These are phyloP conservation scores for Drosophila malerkotliana DNA, from an alignment of 1,140 invertebrate genomes.

Conservation along the genomic window DNA sequence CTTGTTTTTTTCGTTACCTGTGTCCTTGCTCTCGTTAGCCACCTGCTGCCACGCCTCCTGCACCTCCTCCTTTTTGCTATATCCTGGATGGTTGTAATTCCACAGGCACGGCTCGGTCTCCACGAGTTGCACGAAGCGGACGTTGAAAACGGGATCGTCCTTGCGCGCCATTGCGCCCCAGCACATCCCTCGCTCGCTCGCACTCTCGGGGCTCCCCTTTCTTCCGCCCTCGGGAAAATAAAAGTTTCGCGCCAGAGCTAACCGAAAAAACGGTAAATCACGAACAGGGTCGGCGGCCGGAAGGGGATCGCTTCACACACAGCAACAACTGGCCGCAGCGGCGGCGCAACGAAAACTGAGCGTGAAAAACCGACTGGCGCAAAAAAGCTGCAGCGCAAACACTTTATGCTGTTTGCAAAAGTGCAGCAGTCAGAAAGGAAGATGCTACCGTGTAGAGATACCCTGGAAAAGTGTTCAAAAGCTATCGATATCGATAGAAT, in stretches of 20 bases:
- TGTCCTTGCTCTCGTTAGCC: slow-evolving; percentile 80
- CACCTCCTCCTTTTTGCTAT: slow-evolving; percentile 81
- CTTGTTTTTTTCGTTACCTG: slow-evolving; percentile 43
- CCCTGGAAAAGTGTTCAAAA: background rate
- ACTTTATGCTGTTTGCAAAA: slow-evolving; percentile 62
- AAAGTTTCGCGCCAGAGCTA: background rate
- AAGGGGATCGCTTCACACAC: slow-evolving; percentile 9
- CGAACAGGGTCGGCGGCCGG: slow-evolving; percentile 2
- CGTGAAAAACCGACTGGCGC: slow-evolving; percentile 63
- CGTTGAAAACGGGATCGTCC: slow-evolving; percentile 83
- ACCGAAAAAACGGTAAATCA: background rate
- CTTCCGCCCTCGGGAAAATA: background rate
- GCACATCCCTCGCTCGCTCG: slow-evolving; percentile 44
- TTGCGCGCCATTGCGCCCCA: slow-evolving; percentile 72
- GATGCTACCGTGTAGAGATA: background rate
- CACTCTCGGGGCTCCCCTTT: slow-evolving; percentile 1
- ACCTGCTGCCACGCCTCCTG: slow-evolving; percentile 80
- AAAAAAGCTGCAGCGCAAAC: slow-evolving; percentile 78
- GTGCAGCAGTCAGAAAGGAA: slow-evolving; percentile 11
- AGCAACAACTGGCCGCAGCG: slow-evolving; percentile 71
- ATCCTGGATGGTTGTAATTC: slow-evolving; percentile 78
- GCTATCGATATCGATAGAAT: background rate
- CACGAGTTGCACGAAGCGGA: slow-evolving; percentile 78
- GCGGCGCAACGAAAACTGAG: slow-evolving; percentile 75
- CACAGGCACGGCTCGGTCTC: slow-evolving; percentile 72